Evolutionary conservation across 2,888 invertebrate genomes (phyloP).

Genomic region (Scaptomyza cyrtandrae): DNA sequence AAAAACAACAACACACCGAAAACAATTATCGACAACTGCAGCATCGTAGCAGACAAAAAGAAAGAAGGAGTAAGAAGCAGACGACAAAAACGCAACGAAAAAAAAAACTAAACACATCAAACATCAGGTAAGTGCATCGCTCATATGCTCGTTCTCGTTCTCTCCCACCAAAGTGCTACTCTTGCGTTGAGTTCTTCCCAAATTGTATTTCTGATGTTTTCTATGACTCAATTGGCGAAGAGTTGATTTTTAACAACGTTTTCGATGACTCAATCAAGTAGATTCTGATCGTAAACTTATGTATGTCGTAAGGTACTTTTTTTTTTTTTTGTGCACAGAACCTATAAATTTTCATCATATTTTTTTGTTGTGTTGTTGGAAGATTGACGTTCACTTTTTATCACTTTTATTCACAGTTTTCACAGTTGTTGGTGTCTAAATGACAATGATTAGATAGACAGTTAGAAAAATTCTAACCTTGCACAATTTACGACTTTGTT

Average conservation of each 20-base stretch:
- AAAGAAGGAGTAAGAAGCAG: constrained; percentile 43
- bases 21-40: constrained; percentile 60
- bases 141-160: constrained; percentile 1
- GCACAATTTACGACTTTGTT: constrained; percentile 64
- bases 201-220: constrained; percentile 23
- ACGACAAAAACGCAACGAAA: constrained; percentile 36
- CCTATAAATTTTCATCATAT: neutral
- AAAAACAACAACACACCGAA: constrained; percentile 45
- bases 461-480: constrained; percentile 43
- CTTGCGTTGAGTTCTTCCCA: neutral
- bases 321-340: constrained; percentile 3
- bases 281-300: constrained; percentile 31
- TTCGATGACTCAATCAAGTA: constrained; percentile 39
- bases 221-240: constrained; percentile 41
- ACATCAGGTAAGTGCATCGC: constrained; percentile 61
- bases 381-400: constrained; percentile 19
- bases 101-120: constrained; percentile 35
- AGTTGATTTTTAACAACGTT: constrained; percentile 1
- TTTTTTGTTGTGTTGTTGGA: neutral
- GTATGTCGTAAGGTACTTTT: constrained; percentile 32
- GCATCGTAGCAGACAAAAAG: constrained; percentile 23
- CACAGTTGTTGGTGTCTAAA: constrained; percentile 13
- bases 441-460: constrained; percentile 66
- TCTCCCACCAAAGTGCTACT: constrained; percentile 1
- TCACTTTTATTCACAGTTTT: neutral